phyloP scores from a whole-genome alignment of 2,113 vertebrate genomes.

The Rhynchomys soricoides region DNA sequence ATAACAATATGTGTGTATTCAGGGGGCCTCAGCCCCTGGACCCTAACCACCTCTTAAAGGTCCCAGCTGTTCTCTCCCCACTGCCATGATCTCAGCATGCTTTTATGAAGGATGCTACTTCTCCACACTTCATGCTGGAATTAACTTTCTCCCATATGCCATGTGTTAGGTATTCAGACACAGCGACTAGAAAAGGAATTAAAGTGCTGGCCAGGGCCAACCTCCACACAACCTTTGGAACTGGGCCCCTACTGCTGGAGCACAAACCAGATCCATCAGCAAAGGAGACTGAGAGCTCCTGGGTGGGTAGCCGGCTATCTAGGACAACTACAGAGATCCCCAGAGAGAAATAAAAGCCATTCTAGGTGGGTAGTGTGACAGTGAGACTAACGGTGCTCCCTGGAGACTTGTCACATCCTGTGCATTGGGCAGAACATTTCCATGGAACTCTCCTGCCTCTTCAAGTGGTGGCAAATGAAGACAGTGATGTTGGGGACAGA shows the following conservation, averaged over 20 bases:
- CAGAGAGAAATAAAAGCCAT: not conserved
- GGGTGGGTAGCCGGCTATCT: not conserved
- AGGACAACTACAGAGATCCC: not conserved
- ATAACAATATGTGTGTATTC: not conserved
- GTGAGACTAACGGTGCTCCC: not conserved
- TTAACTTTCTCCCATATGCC: not conserved
- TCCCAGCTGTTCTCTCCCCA: not conserved
- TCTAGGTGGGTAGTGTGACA: not conserved
- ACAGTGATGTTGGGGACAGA: too few relatives aligned
- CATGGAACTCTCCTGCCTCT: not conserved
- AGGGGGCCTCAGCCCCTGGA: not conserved
- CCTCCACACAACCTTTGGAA: not conserved
- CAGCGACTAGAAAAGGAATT: not conserved
- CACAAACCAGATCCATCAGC: not conserved
- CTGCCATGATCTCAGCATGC: not conserved
- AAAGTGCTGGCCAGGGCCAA: not conserved
- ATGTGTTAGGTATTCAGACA: not conserved
- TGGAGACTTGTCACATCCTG: not conserved
- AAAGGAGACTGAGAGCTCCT: not conserved
- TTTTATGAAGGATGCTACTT: not conserved
- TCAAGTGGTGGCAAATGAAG: not conserved
- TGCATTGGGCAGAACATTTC: not conserved
- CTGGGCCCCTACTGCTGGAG: not conserved
- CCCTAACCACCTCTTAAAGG: not conserved
- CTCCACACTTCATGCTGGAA: not conserved